Evolutionary conservation across 2,888 invertebrate species (phyloP), one percentile per base, ranked within the genome.

Genomic region (Uloborus plumipes): DNA sequence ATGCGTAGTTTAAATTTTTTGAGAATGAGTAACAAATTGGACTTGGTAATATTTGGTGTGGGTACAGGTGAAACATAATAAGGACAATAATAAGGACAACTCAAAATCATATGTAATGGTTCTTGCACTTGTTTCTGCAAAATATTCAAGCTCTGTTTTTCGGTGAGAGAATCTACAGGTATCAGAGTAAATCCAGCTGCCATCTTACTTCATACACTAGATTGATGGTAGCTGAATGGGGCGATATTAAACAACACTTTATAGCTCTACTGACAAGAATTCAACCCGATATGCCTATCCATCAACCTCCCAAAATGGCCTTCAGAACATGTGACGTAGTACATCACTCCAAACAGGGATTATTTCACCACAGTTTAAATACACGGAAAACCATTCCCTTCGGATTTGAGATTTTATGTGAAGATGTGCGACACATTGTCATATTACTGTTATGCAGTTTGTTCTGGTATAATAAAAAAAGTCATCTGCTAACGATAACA

Each of bases 241-340:
- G 50, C 13, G 7, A 26, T n/a, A 74, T 65, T 55, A 74, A 58
- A 59, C 59, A 58, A 39, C 22, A 50, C 59, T 59, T 67, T 59
- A 61, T 67, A 59, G 69, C 65, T n/a, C 70, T 64, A 62, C 53
- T 51, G 76, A 76, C 76, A 76, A 69, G 76, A 76, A 76, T 76
- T 76, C 69, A 69, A 62, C 51, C 76, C 51, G 69, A 76, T 69
- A 62, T 61, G 22, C 62, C 69, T 47, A 76, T 76, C 69, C 61
- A 76, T 76, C 76, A 76, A 69, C 15, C 13, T 53, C 31, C n/a
- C 16, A 31, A 62, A 69, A 76, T 69, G 53, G 66, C 75, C 47
- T 75, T 75, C 75, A 75, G 59, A 67, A 67, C 67, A 59, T 75
- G 55, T 67, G 75, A 67, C 75, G 51, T n/a, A 20, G 22, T 61